Conservation (phyloP, 2,888 invertebrate genomes). For the Leptinotarsa haldemani region DNA sequence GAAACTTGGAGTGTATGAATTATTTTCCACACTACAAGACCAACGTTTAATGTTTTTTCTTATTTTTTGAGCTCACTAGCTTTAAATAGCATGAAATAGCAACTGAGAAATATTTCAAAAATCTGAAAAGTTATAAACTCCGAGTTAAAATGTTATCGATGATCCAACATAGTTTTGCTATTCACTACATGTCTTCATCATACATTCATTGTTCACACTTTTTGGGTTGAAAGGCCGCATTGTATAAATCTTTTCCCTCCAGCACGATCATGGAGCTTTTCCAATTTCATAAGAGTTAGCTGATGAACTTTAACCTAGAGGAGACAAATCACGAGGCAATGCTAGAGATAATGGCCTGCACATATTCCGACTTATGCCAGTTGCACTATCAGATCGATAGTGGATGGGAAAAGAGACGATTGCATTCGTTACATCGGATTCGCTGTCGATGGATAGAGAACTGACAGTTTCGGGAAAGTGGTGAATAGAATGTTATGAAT, state of each 20-base stretch:
- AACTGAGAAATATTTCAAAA: no score
- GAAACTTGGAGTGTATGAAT: no score
- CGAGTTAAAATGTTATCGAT: no score
- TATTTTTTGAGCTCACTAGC: no score
- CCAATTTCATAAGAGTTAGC: constrained; percentile 18
- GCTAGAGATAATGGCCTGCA: constrained; percentile 5
- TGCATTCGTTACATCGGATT: background rate
- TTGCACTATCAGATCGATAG: constrained; percentile 15
- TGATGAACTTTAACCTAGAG: constrained; percentile 9
- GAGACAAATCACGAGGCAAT: constrained; percentile 12
- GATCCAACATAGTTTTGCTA: no score
- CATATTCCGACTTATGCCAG: constrained; percentile 10
- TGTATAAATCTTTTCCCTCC: background rate
- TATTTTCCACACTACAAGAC: no score
- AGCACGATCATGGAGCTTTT: background rate
- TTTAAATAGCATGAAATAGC: no score
- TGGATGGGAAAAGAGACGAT: background rate
- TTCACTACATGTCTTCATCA: background rate
- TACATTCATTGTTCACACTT: background rate
- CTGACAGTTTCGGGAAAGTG: background rate
- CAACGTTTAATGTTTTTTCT: no score
- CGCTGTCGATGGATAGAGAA: no score
- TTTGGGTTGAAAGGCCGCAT: background rate
- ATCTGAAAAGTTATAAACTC: no score
- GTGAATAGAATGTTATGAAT: background rate